phyloP scores from a whole-genome alignment of 2,888 invertebrate genomes.

The Lucinisca nassula region DNA sequence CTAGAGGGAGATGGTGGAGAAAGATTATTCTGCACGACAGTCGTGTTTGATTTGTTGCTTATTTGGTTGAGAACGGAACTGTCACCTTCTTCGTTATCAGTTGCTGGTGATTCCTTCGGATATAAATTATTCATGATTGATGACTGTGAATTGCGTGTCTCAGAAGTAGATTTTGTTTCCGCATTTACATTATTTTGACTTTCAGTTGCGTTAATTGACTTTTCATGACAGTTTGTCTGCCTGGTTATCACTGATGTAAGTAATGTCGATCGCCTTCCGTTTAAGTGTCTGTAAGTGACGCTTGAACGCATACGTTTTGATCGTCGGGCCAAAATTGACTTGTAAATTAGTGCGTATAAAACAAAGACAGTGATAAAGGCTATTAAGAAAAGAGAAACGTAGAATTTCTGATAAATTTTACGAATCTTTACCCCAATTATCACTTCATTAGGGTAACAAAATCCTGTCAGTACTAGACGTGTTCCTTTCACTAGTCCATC shows the following conservation, averaged over 20 bases:
- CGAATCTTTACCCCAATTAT: constrained; percentile 59
- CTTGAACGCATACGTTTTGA: constrained; percentile 58
- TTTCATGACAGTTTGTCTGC: constrained; percentile 5
- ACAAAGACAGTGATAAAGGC: constrained; percentile 67
- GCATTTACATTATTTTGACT: neutral
- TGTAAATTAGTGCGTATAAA: constrained; percentile 70
- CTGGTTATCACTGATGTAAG: constrained; percentile 38
- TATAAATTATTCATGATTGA: neutral
- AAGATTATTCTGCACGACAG: neutral
- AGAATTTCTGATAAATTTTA: constrained; percentile 69
- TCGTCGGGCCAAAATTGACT: constrained; percentile 64
- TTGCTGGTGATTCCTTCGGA: neutral
- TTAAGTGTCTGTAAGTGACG: constrained; percentile 29
- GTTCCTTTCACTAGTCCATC: neutral
- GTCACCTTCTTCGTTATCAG: neutral
- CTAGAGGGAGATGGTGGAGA: neutral
- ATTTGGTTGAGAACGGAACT: neutral
- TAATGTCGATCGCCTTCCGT: constrained; percentile 36
- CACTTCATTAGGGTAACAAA: constrained; percentile 66
- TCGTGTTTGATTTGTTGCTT: neutral
- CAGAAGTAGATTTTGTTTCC: neutral
- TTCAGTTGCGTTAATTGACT: neutral
- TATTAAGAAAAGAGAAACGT: constrained; percentile 71
- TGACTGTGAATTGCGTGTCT: neutral
- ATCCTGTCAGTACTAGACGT: constrained; percentile 44